Percentiles rank a stretch among this genome's conserved stretches.
Evolutionary conservation across 2,888 invertebrate species (phyloP).

Genomic region (Biston stratarius): DNA sequence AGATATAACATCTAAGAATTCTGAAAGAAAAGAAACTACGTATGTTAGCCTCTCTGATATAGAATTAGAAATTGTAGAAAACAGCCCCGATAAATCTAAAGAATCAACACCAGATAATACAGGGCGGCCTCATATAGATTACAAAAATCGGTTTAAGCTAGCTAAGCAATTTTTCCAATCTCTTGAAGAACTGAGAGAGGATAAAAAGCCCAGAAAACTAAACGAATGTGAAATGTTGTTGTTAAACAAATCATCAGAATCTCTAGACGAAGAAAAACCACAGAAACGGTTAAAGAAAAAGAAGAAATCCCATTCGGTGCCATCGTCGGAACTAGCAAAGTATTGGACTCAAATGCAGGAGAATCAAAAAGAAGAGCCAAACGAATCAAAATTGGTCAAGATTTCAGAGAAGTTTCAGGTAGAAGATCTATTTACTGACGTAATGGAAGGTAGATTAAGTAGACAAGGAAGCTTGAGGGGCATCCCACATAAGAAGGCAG

Average conservation of each 20-base stretch:
- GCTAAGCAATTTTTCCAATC: constrained; percentile 83
- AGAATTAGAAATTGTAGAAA: constrained; percentile 78
- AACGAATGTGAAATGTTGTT: constrained; percentile 77
- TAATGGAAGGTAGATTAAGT: constrained; percentile 78
- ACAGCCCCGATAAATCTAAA: constrained; percentile 57
- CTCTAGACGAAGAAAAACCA: constrained; percentile 64
- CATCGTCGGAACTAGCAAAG: constrained; percentile 78
- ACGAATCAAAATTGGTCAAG: constrained; percentile 68
- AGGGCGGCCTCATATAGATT: constrained; percentile 65
- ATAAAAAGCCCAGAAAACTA: constrained; percentile 65
- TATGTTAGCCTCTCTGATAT: constrained; percentile 77
- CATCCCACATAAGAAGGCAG: constrained; percentile 84
- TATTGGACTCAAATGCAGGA: constrained; percentile 73
- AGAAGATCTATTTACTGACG: constrained; percentile 81
- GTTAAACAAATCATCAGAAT: constrained; percentile 70
- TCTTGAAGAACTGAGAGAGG: constrained; percentile 73
- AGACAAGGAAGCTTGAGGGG: constrained; percentile 83
- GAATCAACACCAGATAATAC: constrained; percentile 62
- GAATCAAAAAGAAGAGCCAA: constrained; percentile 48
- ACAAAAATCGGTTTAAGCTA: constrained; percentile 79
- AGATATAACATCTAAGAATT: constrained; percentile 48
- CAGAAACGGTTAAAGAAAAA: constrained; percentile 67
- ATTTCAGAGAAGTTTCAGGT: constrained; percentile 84
- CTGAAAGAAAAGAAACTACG: constrained; percentile 61
- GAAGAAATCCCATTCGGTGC: constrained; percentile 75